Evolutionary conservation across 2,888 invertebrate species (phyloP).

Genomic region (Augochlorella aurata): DNA sequence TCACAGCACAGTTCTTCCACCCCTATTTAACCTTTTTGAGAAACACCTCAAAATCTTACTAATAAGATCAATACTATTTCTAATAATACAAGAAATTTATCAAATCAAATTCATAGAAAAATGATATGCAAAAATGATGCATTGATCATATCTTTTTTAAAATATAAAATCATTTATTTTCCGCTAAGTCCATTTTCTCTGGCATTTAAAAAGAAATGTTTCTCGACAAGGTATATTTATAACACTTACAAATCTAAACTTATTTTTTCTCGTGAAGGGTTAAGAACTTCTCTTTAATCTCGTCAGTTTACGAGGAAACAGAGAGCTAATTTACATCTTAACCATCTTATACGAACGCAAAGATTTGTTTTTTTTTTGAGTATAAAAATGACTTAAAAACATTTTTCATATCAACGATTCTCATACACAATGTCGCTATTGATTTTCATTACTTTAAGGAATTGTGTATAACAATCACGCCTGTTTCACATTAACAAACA

Average conservation of each 20-base stretch:
- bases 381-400: constrained; percentile 41
- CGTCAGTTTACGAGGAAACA: constrained; percentile 11
- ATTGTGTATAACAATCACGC: neutral
- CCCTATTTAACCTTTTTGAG: constrained; percentile 31
- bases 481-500: neutral
- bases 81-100: neutral
- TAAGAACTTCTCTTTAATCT: constrained; percentile 27
- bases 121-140: neutral
- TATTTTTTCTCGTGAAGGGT: constrained; percentile 27
- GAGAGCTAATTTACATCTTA: constrained; percentile 40
- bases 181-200: neutral
- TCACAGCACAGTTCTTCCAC: constrained; percentile 39
- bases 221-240: neutral
- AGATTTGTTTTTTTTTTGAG: constrained; percentile 6
- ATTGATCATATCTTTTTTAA: neutral
- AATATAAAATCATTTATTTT: neutral
- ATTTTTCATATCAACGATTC: constrained; percentile 36
- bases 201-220: neutral
- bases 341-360: constrained; percentile 11
- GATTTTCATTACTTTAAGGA: constrained; percentile 9
- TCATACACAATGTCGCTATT: constrained; percentile 15
- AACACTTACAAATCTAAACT: neutral
- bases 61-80: neutral
- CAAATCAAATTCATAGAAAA: neutral
- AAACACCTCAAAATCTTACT: constrained; percentile 3